phyloP scores from a whole-genome alignment of 2,113 vertebrate species.

The Pelobates fuscus region DNA sequence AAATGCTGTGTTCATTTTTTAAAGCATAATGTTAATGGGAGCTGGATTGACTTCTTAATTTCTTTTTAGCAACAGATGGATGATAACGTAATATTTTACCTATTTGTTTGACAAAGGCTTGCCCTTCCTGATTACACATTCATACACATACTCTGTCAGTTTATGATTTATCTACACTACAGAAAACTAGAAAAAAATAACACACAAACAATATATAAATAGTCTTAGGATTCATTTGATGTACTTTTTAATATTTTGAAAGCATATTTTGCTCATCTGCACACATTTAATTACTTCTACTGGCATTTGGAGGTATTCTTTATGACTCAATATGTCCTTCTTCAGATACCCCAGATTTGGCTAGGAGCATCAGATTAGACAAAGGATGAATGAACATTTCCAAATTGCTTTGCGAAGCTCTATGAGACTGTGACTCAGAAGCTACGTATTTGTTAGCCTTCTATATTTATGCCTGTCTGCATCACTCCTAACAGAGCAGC shows the following conservation, averaged over 20 bases:
- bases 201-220: background rate
- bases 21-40: too few relatives aligned
- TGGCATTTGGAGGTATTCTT: background rate
- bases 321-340: constrained; percentile 11
- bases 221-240: background rate
- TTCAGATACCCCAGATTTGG: background rate
- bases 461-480: constrained; percentile 18
- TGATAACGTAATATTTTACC: too few relatives aligned
- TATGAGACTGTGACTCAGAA: constrained; percentile 9
- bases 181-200: background rate
- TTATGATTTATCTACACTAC: background rate
- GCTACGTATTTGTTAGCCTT: constrained; percentile 12
- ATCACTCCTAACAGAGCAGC: background rate
- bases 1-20: too few relatives aligned
- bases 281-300: background rate
- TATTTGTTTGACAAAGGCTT: too few relatives aligned
- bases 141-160: background rate
- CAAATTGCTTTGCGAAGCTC: constrained; percentile 10
- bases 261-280: background rate
- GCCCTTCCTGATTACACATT: too few relatives aligned
- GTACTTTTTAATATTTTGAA: background rate
- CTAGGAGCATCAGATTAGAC: background rate
- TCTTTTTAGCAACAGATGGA: too few relatives aligned
- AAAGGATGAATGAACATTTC: background rate
- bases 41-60: too few relatives aligned